These are phyloP conservation scores for Notothenia rossii DNA, from an alignment of 2,113 vertebrate species.

Conservation along the genomic window DNA sequence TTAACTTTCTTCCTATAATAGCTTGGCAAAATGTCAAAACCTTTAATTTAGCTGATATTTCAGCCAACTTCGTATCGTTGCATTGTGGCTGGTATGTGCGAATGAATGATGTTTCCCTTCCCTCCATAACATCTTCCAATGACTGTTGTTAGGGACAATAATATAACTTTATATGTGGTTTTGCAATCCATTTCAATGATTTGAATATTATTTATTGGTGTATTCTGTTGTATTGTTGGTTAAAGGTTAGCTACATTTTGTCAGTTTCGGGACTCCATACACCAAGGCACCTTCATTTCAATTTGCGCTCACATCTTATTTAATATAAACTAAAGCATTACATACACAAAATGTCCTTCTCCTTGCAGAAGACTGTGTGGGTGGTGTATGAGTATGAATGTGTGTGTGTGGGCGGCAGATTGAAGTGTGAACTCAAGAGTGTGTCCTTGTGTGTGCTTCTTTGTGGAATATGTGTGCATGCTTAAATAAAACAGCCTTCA, in stretches of 20 bases:
- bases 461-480: constrained; percentile 16
- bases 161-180: no score
- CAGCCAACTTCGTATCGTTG: no score
- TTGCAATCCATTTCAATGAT: no score
- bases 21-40: no score
- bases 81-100: no score
- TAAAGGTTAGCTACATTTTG: neutral
- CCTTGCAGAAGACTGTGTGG: constrained; percentile 49
- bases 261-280: neutral
- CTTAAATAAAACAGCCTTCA: constrained; percentile 11
- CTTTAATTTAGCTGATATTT: no score
- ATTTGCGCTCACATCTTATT: neutral
- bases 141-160: no score
- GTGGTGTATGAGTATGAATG: constrained; percentile 43
- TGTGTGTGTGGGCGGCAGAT: constrained; percentile 50
- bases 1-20: no score
- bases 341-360: neutral
- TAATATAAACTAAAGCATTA: neutral
- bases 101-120: no score
- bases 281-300: neutral
- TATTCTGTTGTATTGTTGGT: no score
- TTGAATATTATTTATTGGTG: no score
- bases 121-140: no score
- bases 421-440: constrained; percentile 45
- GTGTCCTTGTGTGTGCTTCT: constrained; percentile 13